These are phyloP conservation scores for Cyprinus carpio DNA, from an alignment of 2,113 vertebrate species.

Conservation along the genomic window DNA sequence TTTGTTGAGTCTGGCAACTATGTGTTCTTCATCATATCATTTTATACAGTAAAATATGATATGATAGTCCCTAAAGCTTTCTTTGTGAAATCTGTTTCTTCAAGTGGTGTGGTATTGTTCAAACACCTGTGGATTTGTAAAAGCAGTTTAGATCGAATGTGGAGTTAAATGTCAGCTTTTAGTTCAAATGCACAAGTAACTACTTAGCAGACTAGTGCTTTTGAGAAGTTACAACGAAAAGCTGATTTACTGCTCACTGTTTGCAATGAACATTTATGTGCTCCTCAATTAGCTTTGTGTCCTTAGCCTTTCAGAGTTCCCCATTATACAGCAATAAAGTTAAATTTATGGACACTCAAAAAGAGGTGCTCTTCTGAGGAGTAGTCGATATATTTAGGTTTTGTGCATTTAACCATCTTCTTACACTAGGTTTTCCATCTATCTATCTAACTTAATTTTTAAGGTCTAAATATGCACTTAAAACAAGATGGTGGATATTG, in stretches of 20 bases:
- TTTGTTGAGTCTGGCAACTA: background rate
- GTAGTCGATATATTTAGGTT: background rate
- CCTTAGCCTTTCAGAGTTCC: constrained; percentile 54
- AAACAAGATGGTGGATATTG: background rate
- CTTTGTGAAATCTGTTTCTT: background rate
- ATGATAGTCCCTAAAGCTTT: background rate
- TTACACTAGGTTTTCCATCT: background rate
- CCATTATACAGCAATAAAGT: constrained; percentile 33
- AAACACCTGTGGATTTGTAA: constrained; percentile 34
- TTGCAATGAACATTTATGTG: constrained; percentile 49
- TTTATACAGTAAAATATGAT: constrained; percentile 2
- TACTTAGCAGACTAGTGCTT: constrained; percentile 9
- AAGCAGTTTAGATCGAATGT: background rate
- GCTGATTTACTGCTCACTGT: constrained; percentile 35
- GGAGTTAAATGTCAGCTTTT: constrained; percentile 21
- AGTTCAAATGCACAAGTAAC: constrained; percentile 40
- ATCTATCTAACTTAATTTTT: background rate
- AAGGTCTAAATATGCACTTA: background rate
- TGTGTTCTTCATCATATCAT: background rate
- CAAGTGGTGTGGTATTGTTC: background rate
- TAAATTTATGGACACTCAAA: constrained; percentile 27
- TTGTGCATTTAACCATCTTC: background rate
- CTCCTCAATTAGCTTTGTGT: constrained; percentile 52
- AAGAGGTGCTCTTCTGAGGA: background rate
- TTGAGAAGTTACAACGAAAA: background rate